Conservation (phyloP, 1,140 invertebrate genomes). For the Aphelinus certus region DNA sequence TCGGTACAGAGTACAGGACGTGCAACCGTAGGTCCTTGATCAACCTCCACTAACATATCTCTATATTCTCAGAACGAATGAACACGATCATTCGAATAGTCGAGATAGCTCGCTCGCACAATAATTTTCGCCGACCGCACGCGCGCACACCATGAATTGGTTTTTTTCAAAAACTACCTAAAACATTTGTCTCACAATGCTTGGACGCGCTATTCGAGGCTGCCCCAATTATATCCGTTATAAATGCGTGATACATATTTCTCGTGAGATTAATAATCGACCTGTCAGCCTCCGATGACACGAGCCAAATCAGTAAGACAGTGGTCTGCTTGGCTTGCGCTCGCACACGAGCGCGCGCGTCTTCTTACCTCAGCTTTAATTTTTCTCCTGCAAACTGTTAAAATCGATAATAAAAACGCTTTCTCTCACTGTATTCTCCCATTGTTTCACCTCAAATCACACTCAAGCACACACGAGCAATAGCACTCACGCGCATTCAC, state of each 20-base stretch:
- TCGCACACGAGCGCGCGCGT: not conserved
- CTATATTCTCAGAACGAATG: constrained; percentile 16
- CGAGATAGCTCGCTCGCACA: no score
- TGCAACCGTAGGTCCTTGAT: constrained; percentile 48
- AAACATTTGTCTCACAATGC: not conserved
- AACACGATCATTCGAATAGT: no score
- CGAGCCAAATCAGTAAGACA: no score
- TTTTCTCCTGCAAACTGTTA: not conserved
- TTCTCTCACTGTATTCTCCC: not conserved
- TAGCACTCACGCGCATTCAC: not conserved
- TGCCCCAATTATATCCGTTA: no score
- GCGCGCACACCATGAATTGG: not conserved
- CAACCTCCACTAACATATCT: constrained; percentile 17
- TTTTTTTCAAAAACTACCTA: constrained; percentile 21
- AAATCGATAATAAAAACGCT: constrained; percentile 2
- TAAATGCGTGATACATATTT: no score
- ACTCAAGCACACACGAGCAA: not conserved
- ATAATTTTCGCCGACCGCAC: no score
- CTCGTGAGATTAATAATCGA: no score
- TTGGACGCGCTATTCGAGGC: no score
- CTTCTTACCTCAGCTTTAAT: not conserved
- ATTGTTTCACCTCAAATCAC: no score
- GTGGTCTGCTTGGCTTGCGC: no score
- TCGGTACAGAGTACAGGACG: constrained; percentile 16
- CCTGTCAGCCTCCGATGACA: no score